Base-by-base conservation (phyloP, 1,140 invertebrate species). In the Halyomorpha halys region DNA sequence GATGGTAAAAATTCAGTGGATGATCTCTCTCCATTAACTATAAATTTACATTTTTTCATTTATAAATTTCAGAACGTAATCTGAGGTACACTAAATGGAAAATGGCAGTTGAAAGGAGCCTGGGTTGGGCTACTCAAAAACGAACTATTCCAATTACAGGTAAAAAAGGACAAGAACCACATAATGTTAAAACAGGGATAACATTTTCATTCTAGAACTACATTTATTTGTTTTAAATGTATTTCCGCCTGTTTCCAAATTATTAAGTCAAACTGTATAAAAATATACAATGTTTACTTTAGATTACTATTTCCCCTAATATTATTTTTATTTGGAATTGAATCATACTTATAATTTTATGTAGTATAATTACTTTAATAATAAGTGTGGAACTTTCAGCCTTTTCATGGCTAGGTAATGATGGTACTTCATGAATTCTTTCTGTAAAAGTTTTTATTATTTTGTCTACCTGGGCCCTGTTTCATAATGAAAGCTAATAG, bases 1-100 rank as follows among this genome's bases (percentile, higher is more conserved):
- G 27, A 30, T 8, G 27, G 3, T 4, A 4, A 8, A 30, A 30
- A 30, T 30, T 30, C 27, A 30, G 27, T 3, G 8, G 8, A 8
- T 30, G 8, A 3, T 8, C 27, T 4, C 27, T 30, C 27, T 30
- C 27, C 27, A 30, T 30, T 30, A 8, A 30, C 27, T 39, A 39
- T 39, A 39, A 6, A 39, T 39, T 39, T 39, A 39, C 6, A 39
- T 39, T 39, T 39, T 39, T 39, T 39, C 13, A 64, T 68, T 68
- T 60, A 51, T 65, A 64, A 68, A 69, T 78, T 79, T 15, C 73
- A 88, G 91, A 94, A 72, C 83, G 90, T 53, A 84, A 91, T 68
- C 76, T 80, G 1, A 81, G 88, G 65, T 94, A 92, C 74, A 84
- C 81, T 23, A 89, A 90, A 76, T 96, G 93, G 93, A 94, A 94